A percentile compares a stretch with the other conserved stretches of the same genome.
phyloP scores from a whole-genome alignment of 1,140 invertebrate species.

The Gryllus bimaculatus region DNA sequence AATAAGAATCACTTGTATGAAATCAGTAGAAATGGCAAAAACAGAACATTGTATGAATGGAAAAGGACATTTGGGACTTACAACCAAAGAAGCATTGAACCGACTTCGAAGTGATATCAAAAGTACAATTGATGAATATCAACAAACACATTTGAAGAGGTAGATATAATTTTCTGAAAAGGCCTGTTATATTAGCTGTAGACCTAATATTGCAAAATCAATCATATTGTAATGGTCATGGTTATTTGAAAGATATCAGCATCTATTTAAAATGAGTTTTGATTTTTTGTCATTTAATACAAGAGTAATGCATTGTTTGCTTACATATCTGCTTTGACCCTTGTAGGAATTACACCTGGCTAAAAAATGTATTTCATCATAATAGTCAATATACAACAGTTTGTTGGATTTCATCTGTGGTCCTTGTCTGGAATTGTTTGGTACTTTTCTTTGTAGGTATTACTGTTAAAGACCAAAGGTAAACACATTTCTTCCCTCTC shows the following conservation, averaged over 20 bases:
- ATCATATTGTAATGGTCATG: too few relatives aligned
- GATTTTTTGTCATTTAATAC: too few relatives aligned
- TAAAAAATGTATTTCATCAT: slow-evolving; percentile 13
- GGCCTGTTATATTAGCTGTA: neutral
- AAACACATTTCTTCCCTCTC: neutral
- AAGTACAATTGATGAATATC: slow-evolving; percentile 8
- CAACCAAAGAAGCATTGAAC: slow-evolving; percentile 13
- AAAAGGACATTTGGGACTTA: slow-evolving; percentile 2
- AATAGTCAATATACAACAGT: slow-evolving; percentile 14
- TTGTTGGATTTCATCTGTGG: slow-evolving; percentile 13
- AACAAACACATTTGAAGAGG: slow-evolving; percentile 7
- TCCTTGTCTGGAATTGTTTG: slow-evolving; percentile 8
- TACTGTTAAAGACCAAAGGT: neutral
- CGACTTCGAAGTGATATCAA: slow-evolving; percentile 11
- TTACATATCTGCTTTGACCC: too few relatives aligned
- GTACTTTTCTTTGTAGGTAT: slow-evolving; percentile 8
- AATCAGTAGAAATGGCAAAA: too few relatives aligned
- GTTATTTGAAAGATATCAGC: too few relatives aligned
- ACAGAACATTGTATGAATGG: too few relatives aligned
- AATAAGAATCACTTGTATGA: too few relatives aligned
- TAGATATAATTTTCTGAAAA: neutral
- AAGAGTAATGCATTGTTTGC: too few relatives aligned
- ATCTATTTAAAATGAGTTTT: too few relatives aligned
- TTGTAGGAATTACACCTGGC: neutral
- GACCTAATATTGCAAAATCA: too few relatives aligned